phyloP scores from a whole-genome alignment of 2,113 vertebrate genomes.

The Colinus virginianus region DNA sequence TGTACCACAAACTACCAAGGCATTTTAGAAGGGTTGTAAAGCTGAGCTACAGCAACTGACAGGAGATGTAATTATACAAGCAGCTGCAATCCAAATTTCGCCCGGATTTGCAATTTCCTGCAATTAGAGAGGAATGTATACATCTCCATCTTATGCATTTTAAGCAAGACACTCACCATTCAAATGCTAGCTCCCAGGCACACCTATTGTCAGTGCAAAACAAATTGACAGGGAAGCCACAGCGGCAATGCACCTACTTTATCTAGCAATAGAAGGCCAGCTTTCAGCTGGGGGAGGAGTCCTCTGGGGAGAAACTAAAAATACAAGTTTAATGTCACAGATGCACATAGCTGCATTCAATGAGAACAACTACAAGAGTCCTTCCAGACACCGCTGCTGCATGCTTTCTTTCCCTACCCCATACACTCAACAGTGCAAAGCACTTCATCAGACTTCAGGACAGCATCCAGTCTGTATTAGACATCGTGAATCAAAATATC shows the following conservation, averaged over 20 bases:
- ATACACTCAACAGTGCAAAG: neutral
- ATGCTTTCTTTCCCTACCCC: neutral
- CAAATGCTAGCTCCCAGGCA: neutral
- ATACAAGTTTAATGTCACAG: neutral
- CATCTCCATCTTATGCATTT: slow-evolving; percentile 10
- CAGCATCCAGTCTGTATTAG: neutral
- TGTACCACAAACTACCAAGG: neutral
- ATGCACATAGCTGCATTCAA: neutral
- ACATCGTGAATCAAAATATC: neutral
- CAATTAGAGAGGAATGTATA: slow-evolving; percentile 46
- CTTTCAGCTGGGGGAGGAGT: neutral
- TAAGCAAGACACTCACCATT: neutral
- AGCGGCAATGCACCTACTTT: neutral
- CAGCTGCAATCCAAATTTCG: slow-evolving; percentile 66
- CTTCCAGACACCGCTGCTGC: neutral
- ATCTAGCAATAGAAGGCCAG: neutral
- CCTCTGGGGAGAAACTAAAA: neutral
- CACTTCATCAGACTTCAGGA: neutral
- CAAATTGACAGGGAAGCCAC: neutral
- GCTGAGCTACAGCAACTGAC: slow-evolving; percentile 49
- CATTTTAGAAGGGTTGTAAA: slow-evolving; percentile 48
- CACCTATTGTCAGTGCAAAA: neutral
- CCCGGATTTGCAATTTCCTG: slow-evolving; percentile 52
- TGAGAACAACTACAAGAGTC: neutral
- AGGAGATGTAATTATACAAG: slow-evolving; percentile 65